A percentile compares a stretch with the other conserved stretches of the same genome.
These are phyloP conservation scores for Pempheris klunzingeri DNA, from an alignment of 2,797 vertebrate genomes.

Conservation along the genomic window DNA sequence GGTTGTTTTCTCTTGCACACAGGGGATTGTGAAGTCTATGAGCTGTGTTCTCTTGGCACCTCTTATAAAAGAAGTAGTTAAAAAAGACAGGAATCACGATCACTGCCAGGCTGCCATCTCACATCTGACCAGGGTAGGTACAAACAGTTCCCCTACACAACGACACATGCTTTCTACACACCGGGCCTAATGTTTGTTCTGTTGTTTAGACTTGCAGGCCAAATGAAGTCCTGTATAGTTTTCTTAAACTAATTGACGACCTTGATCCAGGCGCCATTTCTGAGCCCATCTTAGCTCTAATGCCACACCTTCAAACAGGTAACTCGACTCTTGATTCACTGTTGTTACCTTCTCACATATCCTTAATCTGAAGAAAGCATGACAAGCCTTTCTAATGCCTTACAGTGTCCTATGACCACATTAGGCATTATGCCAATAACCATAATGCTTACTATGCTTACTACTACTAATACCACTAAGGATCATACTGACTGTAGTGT, in stretches of 20 bases:
- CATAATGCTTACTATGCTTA: no score
- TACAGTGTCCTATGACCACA: background rate
- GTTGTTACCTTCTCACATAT: background rate
- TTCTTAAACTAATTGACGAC: conserved; percentile 89
- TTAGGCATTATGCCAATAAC: background rate
- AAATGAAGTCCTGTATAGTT: conserved; percentile 83
- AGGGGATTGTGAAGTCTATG: conserved; percentile 81
- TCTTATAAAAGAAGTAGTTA: conserved; percentile 69
- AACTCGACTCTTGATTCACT: conserved; percentile 21
- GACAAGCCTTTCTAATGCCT: background rate
- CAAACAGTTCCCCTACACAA: background rate
- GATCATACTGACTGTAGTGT: no score
- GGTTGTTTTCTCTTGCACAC: conserved; percentile 14
- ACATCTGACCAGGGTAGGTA: conserved; percentile 75
- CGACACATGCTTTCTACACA: background rate
- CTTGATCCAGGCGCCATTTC: conserved; percentile 86
- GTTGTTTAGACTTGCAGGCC: conserved; percentile 76
- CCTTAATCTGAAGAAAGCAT: background rate
- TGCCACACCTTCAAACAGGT: conserved; percentile 93
- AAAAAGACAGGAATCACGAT: conserved; percentile 47
- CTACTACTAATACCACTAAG: no score
- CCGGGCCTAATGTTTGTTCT: background rate
- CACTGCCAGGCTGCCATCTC: conserved; percentile 72
- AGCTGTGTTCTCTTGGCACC: conserved; percentile 73
- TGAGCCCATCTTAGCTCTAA: conserved; percentile 85